These are phyloP conservation scores for Labia minor DNA, from an alignment of 2,888 invertebrate species.

Conservation along the genomic window DNA sequence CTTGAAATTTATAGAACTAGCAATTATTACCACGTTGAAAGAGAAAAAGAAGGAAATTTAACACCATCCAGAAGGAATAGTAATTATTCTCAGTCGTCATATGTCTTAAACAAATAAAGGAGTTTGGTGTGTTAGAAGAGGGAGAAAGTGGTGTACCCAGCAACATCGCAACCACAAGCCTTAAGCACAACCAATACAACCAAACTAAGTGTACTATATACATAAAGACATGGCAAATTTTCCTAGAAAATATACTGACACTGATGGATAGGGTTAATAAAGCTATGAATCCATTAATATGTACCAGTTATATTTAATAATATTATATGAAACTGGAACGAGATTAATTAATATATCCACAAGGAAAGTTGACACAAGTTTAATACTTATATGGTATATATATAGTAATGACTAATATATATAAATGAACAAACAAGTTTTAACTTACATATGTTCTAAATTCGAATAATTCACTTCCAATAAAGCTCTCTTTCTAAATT, in stretches of 20 bases:
- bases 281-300: not conserved
- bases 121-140: too few species aligned
- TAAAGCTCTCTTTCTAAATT: too few species aligned
- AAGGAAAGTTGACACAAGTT: too few species aligned
- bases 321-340: not conserved
- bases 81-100: not conserved
- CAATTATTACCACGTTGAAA: too few species aligned
- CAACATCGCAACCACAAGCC: not conserved
- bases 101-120: not conserved
- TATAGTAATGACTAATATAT: too few species aligned
- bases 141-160: not conserved
- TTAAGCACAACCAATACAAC: not conserved
- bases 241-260: not conserved
- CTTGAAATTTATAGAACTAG: too few species aligned
- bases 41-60: not conserved
- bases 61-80: not conserved
- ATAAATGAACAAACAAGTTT: too few species aligned
- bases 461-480: too few species aligned
- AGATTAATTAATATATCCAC: too few species aligned
- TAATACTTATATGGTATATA: too few species aligned
- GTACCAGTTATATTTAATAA: not conserved
- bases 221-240: not conserved
- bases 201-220: not conserved
- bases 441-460: too few species aligned
- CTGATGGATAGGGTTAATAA: not conserved